Base-by-base conservation (phyloP, 2,797 vertebrate species). In the Tangara arthus region DNA sequence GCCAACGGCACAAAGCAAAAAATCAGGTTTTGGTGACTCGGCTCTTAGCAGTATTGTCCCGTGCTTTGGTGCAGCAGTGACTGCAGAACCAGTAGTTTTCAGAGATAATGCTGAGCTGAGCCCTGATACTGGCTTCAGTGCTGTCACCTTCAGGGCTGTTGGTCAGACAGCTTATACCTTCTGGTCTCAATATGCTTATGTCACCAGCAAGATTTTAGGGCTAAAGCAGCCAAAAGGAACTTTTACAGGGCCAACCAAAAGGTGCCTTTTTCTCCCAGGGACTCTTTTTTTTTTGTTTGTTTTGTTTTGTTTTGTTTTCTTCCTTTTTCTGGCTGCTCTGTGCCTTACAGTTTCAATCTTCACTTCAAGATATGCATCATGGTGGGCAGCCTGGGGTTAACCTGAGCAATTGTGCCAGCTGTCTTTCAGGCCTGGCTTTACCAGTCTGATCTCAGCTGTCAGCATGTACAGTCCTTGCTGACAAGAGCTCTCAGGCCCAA, bases 261-360 rank as follows among this genome's bases (percentile, higher is more conserved):
- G 6, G 27, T 39, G 12, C 10, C 6, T 76, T 76, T 82, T 93
- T 60, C 28, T 57, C 16, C 10, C 11, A 57, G 22, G 20, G 23
- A 1, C 18, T 65, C 2, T 0, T 5, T 22, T 20, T 16, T 12
- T 13, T 5, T 0, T 15, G 11, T 5, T 0, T 15, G 8, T 3
- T 5, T 24, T 23, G 15, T 24, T 30, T 20, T 13, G 7, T 3
- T 4, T 20, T 16, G 11, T 13, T 5, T 0, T 15, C 23, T 15
- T 5, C 6, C 4, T 81, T 41, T 85, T 80, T 42, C 28, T 37
- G 3, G 1, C 56, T 88, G 46, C 39, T 76, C 30, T 82, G 5
- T 70, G 28, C 22, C 69, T 80, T 27, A 28, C 19, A 18, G 30
- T 46, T 71, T 14, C 15, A 56, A 1, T 73, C 56, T 22, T 50